Evolutionary conservation across 1,140 invertebrate species (phyloP).

Genomic region (Papilio aristodemus): DNA sequence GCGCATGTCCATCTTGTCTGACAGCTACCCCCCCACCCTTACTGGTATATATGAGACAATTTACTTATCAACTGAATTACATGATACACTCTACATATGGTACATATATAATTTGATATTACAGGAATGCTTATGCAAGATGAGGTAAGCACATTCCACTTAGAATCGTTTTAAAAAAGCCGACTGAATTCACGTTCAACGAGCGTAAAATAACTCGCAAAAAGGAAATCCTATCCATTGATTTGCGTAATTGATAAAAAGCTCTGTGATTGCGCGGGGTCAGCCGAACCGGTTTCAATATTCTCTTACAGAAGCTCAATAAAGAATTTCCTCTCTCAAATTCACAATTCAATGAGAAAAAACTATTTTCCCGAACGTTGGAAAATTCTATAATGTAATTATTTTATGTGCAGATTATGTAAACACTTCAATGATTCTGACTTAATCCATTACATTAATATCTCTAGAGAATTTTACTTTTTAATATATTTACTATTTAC

Average conservation of each 20-base stretch:
- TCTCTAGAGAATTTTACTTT: conserved; percentile 11
- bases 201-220: conserved; percentile 33
- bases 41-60: no score
- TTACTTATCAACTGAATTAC: no score
- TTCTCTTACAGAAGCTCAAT: conserved; percentile 23
- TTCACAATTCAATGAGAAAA: conserved; percentile 5
- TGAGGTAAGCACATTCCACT: conserved; percentile 3
- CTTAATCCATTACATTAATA: conserved; percentile 19
- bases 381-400: conserved; percentile 19
- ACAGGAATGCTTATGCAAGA: background rate
- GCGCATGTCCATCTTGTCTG: no score
- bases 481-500: background rate
- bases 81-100: no score
- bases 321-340: conserved; percentile 19
- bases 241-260: conserved; percentile 35
- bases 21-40: no score
- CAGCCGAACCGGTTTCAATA: conserved; percentile 32
- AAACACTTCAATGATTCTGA: conserved; percentile 19
- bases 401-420: conserved; percentile 8
- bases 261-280: conserved; percentile 32
- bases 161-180: conserved; percentile 22
- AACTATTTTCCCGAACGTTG: background rate
- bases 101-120: background rate
- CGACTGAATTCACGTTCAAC: conserved; percentile 24
- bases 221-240: conserved; percentile 31